Conservation (phyloP, 2,888 invertebrate species). For the Sylvicola fuscatus region DNA sequence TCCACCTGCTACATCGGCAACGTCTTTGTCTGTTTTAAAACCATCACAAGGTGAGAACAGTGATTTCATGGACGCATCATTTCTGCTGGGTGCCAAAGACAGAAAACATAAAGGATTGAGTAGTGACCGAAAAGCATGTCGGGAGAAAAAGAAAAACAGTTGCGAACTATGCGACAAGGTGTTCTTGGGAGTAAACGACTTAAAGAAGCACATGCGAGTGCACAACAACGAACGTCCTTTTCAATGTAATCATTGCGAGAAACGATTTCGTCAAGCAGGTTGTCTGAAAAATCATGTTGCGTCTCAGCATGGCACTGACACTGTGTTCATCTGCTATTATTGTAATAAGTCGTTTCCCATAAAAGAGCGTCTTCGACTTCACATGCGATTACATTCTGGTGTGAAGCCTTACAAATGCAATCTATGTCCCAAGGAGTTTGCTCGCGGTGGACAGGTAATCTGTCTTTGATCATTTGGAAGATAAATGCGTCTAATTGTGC, state of each 20-base stretch:
- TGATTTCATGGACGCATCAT: too few relatives aligned
- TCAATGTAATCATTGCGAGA: conserved; percentile 38
- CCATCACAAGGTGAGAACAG: too few relatives aligned
- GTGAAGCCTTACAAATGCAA: conserved; percentile 44
- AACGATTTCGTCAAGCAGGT: conserved; percentile 39
- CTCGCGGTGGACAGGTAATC: conserved; percentile 47
- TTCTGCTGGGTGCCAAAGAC: too few relatives aligned
- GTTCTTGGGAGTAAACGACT: conserved; percentile 40
- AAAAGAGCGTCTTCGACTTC: conserved; percentile 52
- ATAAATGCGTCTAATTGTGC: background rate
- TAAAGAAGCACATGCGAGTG: conserved; percentile 42
- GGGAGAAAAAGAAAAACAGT: conserved; percentile 21
- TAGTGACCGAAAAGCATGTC: too few relatives aligned
- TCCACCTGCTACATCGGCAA: too few relatives aligned
- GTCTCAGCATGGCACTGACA: conserved; percentile 19
- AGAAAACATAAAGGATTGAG: too few relatives aligned
- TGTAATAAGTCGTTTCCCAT: conserved; percentile 58
- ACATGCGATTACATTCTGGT: conserved; percentile 51
- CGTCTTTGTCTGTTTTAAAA: too few relatives aligned
- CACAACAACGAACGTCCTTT: conserved; percentile 44
- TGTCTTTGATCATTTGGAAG: background rate
- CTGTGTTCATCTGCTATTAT: conserved; percentile 42
- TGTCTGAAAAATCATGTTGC: conserved; percentile 39
- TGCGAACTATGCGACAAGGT: conserved; percentile 43
- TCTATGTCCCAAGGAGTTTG: conserved; percentile 41